These are phyloP conservation scores for Eubucco bourcierii DNA, from an alignment of 2,113 vertebrate genomes.

Conservation along the genomic window DNA sequence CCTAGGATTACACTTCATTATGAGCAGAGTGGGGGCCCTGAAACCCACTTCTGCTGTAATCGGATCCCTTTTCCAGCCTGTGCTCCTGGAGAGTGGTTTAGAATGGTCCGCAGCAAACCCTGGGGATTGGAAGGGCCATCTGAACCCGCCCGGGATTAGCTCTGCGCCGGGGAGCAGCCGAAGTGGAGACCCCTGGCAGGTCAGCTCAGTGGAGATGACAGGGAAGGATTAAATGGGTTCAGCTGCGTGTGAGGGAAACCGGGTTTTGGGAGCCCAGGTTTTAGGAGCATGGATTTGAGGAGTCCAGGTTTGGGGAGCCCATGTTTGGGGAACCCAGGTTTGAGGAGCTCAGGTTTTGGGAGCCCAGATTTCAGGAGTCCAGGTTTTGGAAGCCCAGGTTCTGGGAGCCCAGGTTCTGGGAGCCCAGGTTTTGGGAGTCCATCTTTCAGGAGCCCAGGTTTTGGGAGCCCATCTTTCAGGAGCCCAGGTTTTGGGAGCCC, in stretches of 20 bases:
- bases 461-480: not conserved
- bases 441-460: not conserved
- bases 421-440: not conserved
- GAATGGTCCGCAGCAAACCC: not conserved
- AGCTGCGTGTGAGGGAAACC: accelerated
- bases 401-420: not conserved
- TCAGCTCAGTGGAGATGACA: accelerated
- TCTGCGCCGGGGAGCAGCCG: accelerated
- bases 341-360: not conserved
- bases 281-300: no score
- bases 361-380: not conserved
- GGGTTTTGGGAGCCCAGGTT: not conserved
- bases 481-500: not conserved
- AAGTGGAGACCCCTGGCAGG: not conserved
- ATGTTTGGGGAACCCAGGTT: not conserved
- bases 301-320: not conserved
- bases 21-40: not conserved
- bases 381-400: no score
- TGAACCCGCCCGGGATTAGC: not conserved
- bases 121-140: not conserved
- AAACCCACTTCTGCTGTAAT: conserved; percentile 56
- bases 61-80: not conserved
- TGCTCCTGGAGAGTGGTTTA: not conserved
- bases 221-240: not conserved
- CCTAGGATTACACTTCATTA: conserved; percentile 66